Percentiles rank a stretch among this genome's conserved stretches.
phyloP scores from a whole-genome alignment of 2,888 invertebrate genomes.

The Scelioninae gen. 1 region DNA sequence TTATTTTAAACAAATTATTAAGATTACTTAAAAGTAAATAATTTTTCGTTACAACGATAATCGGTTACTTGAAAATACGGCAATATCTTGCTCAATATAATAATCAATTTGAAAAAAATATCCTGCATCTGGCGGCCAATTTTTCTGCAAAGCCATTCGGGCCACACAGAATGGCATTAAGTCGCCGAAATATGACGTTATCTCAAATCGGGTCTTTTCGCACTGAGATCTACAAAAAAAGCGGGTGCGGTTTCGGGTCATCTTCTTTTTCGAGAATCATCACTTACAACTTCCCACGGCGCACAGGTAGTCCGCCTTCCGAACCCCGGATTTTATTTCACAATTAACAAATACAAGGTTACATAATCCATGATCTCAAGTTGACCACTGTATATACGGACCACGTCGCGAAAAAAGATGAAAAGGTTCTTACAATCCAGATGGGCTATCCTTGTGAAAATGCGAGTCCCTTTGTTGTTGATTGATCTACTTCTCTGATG shows the following conservation, averaged over 20 bases:
- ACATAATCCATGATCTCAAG: conserved; percentile 77
- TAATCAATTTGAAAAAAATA: no score
- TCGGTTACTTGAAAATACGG: no score
- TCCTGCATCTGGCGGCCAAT: no score
- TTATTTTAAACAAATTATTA: no score
- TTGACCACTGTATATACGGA: conserved; percentile 76
- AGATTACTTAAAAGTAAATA: no score
- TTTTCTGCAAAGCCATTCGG: conserved; percentile 8
- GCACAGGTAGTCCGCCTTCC: conserved; percentile 66
- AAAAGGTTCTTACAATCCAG: conserved; percentile 16
- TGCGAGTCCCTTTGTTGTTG: conserved; percentile 40
- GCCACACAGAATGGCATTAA: conserved; percentile 19
- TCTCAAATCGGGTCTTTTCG: conserved; percentile 40
- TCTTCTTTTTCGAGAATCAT: conserved; percentile 57
- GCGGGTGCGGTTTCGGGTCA: conserved; percentile 65
- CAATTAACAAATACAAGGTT: conserved; percentile 84
- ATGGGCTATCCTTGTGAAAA: conserved; percentile 27
- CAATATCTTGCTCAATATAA: no score
- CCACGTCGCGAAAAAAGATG: conserved; percentile 38
- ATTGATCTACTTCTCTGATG: not conserved
- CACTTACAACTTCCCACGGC: conserved; percentile 67
- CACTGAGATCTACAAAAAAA: conserved; percentile 25
- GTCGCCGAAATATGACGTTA: conserved; percentile 53
- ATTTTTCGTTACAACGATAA: no score
- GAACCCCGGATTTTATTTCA: conserved; percentile 80